phyloP scores from a whole-genome alignment of 2,113 vertebrate genomes.

The Craseonycteris thonglongyai region DNA sequence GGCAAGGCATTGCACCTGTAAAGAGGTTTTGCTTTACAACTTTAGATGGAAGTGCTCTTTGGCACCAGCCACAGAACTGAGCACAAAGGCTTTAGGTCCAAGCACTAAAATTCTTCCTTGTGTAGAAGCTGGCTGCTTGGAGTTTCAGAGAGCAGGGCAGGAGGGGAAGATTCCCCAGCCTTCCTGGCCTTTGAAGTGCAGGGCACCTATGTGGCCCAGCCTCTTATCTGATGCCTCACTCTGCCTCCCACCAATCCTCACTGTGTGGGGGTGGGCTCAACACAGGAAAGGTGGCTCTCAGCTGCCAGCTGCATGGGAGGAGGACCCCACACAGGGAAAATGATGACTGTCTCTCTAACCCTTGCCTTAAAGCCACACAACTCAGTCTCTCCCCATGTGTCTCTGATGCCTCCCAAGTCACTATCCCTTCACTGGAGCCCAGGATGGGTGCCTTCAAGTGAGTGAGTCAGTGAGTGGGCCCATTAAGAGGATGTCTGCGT shows the following conservation, averaged over 20 bases:
- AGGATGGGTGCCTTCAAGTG: too few relatives aligned
- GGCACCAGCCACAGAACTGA: neutral
- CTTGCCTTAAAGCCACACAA: too few relatives aligned
- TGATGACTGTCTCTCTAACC: too few relatives aligned
- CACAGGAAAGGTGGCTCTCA: too few relatives aligned
- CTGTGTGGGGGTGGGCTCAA: too few relatives aligned
- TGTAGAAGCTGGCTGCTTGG: neutral
- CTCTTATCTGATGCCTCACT: neutral
- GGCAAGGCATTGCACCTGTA: neutral
- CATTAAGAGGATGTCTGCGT: too few relatives aligned
- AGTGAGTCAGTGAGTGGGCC: too few relatives aligned
- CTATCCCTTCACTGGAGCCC: too few relatives aligned
- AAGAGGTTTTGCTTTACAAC: neutral
- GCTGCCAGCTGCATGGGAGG: too few relatives aligned
- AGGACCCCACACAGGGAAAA: too few relatives aligned
- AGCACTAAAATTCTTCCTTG: neutral
- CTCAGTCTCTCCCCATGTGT: too few relatives aligned
- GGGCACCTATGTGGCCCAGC: neutral
- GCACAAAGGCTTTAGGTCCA: neutral
- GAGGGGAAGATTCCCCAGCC: neutral
- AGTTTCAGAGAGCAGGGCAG: neutral
- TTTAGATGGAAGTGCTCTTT: neutral
- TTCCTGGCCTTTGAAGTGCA: neutral
- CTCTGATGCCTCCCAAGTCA: too few relatives aligned
- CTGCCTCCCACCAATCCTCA: neutral